These are phyloP conservation scores for Brachionus sp. DNA, from an alignment of 1,140 invertebrate species.

Conservation along the genomic window DNA sequence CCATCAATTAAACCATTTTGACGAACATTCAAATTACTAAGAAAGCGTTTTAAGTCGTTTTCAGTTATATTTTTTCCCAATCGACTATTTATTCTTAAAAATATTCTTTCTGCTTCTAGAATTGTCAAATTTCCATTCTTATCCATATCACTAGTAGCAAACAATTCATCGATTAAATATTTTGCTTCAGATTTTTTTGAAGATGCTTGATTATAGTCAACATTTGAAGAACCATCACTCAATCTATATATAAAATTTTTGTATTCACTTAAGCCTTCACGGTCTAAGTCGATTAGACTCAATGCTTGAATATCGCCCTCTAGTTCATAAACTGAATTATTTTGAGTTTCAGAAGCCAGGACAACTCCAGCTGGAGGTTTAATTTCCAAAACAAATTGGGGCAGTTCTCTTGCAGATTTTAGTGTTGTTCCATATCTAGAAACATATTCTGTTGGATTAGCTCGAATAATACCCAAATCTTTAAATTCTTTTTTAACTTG, in stretches of 20 bases:
- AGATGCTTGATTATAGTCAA: not conserved
- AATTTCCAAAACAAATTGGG: slow-evolving; percentile 37
- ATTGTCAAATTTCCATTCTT: slow-evolving; percentile 18
- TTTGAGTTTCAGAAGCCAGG: not conserved
- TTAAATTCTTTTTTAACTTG: slow-evolving; percentile 45
- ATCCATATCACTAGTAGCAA: not conserved
- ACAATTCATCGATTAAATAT: slow-evolving; percentile 26
- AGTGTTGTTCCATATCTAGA: slow-evolving; percentile 36
- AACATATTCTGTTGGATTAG: slow-evolving; percentile 39
- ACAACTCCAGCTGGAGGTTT: slow-evolving; percentile 43
- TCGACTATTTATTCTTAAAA: slow-evolving; percentile 33
- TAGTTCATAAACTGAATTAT: not conserved
- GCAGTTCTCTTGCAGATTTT: slow-evolving; percentile 36
- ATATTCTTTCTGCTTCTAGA: slow-evolving; percentile 25
- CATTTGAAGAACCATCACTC: not conserved
- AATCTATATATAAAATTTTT: not conserved
- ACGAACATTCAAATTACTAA: not conserved
- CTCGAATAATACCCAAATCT: slow-evolving; percentile 43
- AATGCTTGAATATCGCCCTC: slow-evolving; percentile 45
- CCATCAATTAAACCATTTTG: slow-evolving; percentile 25
- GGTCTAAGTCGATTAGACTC: slow-evolving; percentile 31
- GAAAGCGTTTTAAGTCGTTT: slow-evolving; percentile 19
- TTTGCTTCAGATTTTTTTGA: not conserved
- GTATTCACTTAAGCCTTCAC: slow-evolving; percentile 41
- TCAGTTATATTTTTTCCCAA: not conserved